These are phyloP conservation scores for Heterohyrax brucei DNA, from an alignment of 2,797 vertebrate species.

Conservation along the genomic window DNA sequence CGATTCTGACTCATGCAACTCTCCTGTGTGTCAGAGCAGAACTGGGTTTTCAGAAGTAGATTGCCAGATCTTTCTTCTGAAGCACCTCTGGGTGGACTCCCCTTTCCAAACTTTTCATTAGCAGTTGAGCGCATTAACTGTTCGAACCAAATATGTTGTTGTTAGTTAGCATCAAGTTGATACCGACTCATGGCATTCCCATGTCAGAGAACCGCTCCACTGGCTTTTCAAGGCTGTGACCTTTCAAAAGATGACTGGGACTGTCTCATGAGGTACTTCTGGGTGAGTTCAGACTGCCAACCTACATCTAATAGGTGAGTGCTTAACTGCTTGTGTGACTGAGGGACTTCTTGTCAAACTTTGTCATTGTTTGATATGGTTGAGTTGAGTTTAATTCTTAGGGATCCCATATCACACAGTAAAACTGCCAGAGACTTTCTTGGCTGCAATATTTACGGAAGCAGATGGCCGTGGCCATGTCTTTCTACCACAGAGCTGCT, in stretches of 20 bases:
- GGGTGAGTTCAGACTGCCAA: no score
- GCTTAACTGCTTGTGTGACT: no score
- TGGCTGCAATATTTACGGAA: neutral
- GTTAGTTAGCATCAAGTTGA: neutral
- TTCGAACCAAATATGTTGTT: neutral
- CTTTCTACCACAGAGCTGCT: neutral
- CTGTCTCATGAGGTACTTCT: neutral
- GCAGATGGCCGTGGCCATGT: neutral
- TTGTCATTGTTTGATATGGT: neutral
- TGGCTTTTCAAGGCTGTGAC: neutral
- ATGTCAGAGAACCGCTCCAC: neutral
- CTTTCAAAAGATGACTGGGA: no score
- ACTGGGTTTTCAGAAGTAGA: neutral
- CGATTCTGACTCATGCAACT: neutral
- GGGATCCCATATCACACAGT: neutral
- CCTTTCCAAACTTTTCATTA: neutral
- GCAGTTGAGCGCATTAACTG: neutral
- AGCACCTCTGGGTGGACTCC: neutral
- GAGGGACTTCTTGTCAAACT: neutral
- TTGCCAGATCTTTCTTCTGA: neutral
- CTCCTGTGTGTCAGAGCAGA: neutral
- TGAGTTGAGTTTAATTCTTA: neutral
- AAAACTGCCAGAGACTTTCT: neutral
- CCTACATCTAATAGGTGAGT: no score
- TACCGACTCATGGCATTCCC: neutral